Evolutionary conservation across 2,113 vertebrate species (phyloP), one percentile per base, ranked within the genome.

Genomic region (Riparia riparia): DNA sequence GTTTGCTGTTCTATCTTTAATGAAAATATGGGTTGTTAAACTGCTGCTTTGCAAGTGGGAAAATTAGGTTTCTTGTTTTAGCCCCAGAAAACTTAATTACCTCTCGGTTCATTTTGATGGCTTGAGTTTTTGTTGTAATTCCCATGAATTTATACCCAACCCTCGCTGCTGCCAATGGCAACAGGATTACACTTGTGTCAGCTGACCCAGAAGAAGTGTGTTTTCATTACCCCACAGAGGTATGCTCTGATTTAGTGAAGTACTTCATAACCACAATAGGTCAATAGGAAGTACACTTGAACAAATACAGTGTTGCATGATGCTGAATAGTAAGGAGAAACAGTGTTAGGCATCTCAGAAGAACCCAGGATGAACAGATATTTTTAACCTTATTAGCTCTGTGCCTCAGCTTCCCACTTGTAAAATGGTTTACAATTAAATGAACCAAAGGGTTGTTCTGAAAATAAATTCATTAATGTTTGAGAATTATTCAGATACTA

Each of bases 351-450:
- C 58, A 90, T 93, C 89, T 94, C 89, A 95, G 84, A 97, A 96
- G 84, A 95, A 71, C 72, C 60, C 53, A 51, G 89, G 66, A 87
- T 72, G 86, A 87, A 54, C 77, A 80, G 91, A 17, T 96, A 94
- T 91, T 95, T 97, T 97, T 97, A 96, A 96, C 93, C 94, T 97
- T 97, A 96, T 95, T 97, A 96, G 91, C 96, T 97, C 89, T 97
- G 96, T 91, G 93, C 86, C 94, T 96, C 94, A 94, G 93, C 96
- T 96, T 96, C 93, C 77, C 91, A 76, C 91, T 87, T 89, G 94
- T 94, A 96, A 93, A 95, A 94, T 72, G 21, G 86, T 90, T 92
- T 95, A 96, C 95, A 96, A 95, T 96, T 95, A 96, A 96, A 95
- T 95, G 93, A 96, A 89, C 85, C 73, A 82, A 94, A 89, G 73